Percentiles rank a stretch among this genome's conserved stretches.
Evolutionary conservation across 2,888 invertebrate species (phyloP).

Genomic region (Phymatocera aterrima): DNA sequence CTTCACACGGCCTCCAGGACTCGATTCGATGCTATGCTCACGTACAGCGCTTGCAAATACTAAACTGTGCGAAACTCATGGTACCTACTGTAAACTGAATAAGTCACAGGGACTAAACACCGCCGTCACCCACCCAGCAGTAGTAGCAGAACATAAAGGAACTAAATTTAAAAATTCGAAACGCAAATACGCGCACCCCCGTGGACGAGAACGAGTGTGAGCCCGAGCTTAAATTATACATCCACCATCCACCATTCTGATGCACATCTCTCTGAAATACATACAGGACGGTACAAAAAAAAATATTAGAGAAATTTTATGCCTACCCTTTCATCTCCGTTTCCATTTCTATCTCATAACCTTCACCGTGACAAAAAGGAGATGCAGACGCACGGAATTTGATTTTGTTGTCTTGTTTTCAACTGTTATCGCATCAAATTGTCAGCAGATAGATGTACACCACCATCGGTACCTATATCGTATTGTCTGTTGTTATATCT

Average conservation of each 20-base stretch:
- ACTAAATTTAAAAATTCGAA: constrained; percentile 24
- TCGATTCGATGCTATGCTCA: not conserved
- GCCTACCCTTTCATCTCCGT: too few species aligned
- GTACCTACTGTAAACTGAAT: not conserved
- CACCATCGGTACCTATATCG: too few species aligned
- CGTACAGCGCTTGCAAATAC: not conserved
- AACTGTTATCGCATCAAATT: too few species aligned
- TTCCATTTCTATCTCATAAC: too few species aligned
- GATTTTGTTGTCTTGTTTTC: too few species aligned
- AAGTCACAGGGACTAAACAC: not conserved
- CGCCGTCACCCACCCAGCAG: not conserved
- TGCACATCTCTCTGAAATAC: not conserved
- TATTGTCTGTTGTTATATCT: too few species aligned
- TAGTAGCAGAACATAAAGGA: not conserved
- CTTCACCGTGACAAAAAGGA: too few species aligned
- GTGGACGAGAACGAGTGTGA: too few species aligned
- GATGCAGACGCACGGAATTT: too few species aligned
- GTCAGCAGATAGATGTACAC: too few species aligned
- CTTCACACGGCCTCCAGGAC: constrained; percentile 49
- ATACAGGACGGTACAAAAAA: not conserved
- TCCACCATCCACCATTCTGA: not conserved
- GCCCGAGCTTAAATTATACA: constrained; percentile 23
- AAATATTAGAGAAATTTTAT: not conserved
- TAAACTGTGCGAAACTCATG: not conserved
- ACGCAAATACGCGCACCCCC: constrained; percentile 24